These are phyloP conservation scores for Trachelus iudaicus DNA, from an alignment of 2,888 invertebrate species.

Conservation along the genomic window DNA sequence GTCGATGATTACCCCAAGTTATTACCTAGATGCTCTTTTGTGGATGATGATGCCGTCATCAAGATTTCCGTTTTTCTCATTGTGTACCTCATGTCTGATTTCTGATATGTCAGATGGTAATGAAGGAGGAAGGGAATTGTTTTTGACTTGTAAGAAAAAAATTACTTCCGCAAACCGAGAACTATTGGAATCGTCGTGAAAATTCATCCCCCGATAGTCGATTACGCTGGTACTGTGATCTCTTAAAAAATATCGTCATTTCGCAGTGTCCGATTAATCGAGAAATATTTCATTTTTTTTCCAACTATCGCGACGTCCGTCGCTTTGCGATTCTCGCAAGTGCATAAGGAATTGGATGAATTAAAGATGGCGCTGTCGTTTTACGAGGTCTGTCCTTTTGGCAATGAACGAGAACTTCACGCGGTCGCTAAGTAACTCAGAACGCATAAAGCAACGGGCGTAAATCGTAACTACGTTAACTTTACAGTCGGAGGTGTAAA, in stretches of 20 bases:
- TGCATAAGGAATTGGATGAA: neutral
- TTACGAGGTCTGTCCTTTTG: conserved; percentile 4
- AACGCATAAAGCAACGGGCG: conserved; percentile 1
- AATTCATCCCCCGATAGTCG: too few species aligned
- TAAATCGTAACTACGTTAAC: conserved; percentile 38
- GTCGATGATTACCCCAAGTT: conserved; percentile 57
- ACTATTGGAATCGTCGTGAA: too few species aligned
- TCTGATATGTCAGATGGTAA: neutral
- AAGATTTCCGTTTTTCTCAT: conserved; percentile 6
- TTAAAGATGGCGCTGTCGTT: neutral
- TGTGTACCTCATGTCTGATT: neutral
- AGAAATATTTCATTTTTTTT: too few species aligned
- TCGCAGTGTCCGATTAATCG: too few species aligned
- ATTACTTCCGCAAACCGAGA: too few species aligned
- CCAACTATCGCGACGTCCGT: neutral
- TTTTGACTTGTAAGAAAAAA: too few species aligned
- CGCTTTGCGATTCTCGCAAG: neutral
- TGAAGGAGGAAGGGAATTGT: too few species aligned
- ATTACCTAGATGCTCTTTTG: conserved; percentile 53
- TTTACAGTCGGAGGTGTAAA: conserved; percentile 27
- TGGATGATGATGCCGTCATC: conserved; percentile 31
- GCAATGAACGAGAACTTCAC: neutral
- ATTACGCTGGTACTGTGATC: too few species aligned
- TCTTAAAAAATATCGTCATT: too few species aligned
- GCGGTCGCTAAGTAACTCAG: neutral